Base-by-base conservation (phyloP, 1,140 invertebrate species). In the Hirudo medicinalis region DNA sequence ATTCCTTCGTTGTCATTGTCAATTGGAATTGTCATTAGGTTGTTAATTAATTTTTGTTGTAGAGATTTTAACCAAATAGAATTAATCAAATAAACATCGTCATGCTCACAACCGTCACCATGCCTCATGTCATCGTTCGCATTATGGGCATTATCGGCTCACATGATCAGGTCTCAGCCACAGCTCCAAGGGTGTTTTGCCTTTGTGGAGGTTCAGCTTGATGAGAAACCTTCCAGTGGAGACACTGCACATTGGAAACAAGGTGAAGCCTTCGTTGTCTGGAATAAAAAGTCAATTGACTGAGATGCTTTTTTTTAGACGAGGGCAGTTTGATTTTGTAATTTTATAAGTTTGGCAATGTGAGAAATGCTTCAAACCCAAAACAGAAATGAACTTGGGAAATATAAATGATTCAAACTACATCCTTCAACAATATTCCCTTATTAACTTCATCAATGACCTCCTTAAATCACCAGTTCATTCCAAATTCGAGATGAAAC, bases 91-190 rank as follows among this genome's bases (percentile, higher is more conserved):
- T n/a, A n/a, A n/a, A n/a, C n/a, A n/a, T n/a, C n/a, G n/a, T n/a
- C n/a, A n/a, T n/a, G n/a, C n/a, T n/a, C n/a, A n/a, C n/a, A n/a
- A n/a, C n/a, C n/a, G n/a, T n/a, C n/a, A n/a, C n/a, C n/a, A n/a
- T n/a, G n/a, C n/a, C n/a, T n/a, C n/a, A n/a, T n/a, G n/a, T n/a
- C n/a, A n/a, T n/a, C n/a, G n/a, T n/a, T n/a, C n/a, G 15, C 15
- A 60, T n/a, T n/a, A 22, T 8, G 15, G 55, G n/a, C 55, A 60
- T 60, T 15, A 22, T 22, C 20, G n/a, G 13, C 57, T 25, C 19
- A 63, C 57, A n/a, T 63, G 22, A n/a, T 63, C 57, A 25, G 22
- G 57, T 32, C 57, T 63, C 11, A 63, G 22, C 57, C 57, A 63
- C 22, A 63, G 13, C 15, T 63, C 57, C 1, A 11, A 22, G 11